Evolutionary conservation across 2,797 vertebrate species (phyloP).

Genomic region (Tinamus major): DNA sequence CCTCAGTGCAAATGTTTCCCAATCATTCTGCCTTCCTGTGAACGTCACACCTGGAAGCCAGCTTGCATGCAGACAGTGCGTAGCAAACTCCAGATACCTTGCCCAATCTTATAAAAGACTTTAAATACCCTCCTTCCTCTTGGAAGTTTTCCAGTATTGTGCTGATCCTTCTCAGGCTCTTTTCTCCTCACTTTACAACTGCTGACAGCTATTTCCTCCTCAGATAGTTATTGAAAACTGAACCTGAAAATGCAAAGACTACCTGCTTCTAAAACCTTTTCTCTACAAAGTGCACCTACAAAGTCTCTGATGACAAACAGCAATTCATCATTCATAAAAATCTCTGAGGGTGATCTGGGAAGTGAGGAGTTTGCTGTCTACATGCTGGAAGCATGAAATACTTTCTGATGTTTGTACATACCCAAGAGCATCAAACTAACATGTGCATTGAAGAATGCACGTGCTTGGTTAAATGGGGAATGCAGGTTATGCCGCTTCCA

Average conservation of each 20-base stretch:
- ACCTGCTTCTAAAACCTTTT: conserved; percentile 4
- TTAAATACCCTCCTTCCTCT: neutral
- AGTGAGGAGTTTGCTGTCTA: neutral
- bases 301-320: neutral
- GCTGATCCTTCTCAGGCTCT: neutral
- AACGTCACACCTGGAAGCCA: neutral
- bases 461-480: neutral
- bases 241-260: conserved; percentile 7
- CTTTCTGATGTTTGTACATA: neutral
- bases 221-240: neutral
- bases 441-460: rapidly evolving
- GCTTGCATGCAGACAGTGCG: neutral
- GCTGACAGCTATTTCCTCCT: conserved; percentile 27
- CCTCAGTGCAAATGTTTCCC: neutral
- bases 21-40: neutral
- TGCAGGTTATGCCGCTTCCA: neutral
- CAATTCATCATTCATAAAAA: neutral
- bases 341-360: neutral
- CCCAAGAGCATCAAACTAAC: neutral
- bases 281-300: neutral
- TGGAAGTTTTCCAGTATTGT: neutral
- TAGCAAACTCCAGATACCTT: neutral
- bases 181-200: neutral
- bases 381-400: neutral
- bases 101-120: neutral